Percentiles rank a stretch among this genome's conserved stretches.
These are phyloP conservation scores for Apocrypta bakeri DNA, from an alignment of 1,140 invertebrate species.

Conservation along the genomic window DNA sequence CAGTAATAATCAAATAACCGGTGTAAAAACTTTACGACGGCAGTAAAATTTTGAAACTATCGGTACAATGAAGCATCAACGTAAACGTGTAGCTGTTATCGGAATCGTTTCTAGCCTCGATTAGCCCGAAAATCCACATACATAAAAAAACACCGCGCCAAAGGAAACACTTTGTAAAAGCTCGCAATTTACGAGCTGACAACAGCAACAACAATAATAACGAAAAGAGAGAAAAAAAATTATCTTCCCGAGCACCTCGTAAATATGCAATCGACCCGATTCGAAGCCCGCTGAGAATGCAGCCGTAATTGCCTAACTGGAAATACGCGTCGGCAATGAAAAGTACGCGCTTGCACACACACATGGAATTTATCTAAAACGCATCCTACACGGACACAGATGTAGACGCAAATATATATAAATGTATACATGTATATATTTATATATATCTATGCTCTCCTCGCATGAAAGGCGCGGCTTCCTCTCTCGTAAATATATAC, in stretches of 20 bases:
- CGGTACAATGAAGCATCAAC: no score
- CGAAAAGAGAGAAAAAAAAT: neutral
- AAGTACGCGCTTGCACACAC: neutral
- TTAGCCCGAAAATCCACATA: neutral
- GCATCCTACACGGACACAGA: neutral
- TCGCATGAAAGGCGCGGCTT: slow-evolving; percentile 23
- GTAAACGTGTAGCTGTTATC: no score
- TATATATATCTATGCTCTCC: neutral
- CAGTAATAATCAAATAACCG: neutral
- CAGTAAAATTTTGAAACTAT: neutral
- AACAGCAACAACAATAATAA: neutral
- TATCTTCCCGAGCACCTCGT: neutral
- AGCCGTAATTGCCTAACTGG: slow-evolving; percentile 50
- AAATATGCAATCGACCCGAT: slow-evolving; percentile 26
- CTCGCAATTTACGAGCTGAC: neutral
- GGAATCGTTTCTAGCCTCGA: neutral
- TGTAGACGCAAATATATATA: no score
- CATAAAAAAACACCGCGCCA: neutral
- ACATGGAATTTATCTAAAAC: slow-evolving; percentile 29
- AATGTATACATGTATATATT: no score
- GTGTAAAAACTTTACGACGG: neutral
- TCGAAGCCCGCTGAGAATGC: slow-evolving; percentile 9
- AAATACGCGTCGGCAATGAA: slow-evolving; percentile 15
- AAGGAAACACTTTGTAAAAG: slow-evolving; percentile 5
- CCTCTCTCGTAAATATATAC: slow-evolving; percentile 11